phyloP scores from a whole-genome alignment of 2,888 invertebrate species.

The Morinoia aosen region DNA sequence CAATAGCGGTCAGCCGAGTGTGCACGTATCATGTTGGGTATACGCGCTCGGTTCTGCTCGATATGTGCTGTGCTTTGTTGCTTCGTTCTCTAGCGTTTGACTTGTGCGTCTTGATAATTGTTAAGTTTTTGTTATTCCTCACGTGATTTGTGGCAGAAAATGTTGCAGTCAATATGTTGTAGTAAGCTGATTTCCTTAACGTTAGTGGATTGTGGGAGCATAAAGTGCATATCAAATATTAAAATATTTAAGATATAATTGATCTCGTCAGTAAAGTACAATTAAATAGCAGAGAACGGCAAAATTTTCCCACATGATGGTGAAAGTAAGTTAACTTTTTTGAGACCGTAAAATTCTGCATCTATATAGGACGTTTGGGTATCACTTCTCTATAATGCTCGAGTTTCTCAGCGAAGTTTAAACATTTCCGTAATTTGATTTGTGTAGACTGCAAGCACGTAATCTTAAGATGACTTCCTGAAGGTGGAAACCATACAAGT shows the following conservation, averaged over 20 bases:
- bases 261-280: too few species aligned
- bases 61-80: background rate
- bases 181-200: background rate
- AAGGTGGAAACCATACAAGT: background rate
- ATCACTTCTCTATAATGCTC: background rate
- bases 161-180: background rate
- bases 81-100: background rate
- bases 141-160: background rate
- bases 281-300: too few species aligned
- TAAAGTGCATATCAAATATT: too few species aligned
- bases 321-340: background rate
- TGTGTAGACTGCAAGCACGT: too few species aligned
- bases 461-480: background rate
- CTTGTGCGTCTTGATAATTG: background rate
- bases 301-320: too few species aligned
- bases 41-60: background rate
- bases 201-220: too few species aligned
- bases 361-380: background rate
- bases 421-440: too few species aligned
- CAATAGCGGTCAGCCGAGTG: background rate
- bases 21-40: background rate
- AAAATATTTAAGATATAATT: too few species aligned
- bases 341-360: background rate
- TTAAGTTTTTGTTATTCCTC: background rate
- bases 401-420: background rate